Conservation (phyloP, 2,113 vertebrate species). For the Aptenodytes forsteri region DNA sequence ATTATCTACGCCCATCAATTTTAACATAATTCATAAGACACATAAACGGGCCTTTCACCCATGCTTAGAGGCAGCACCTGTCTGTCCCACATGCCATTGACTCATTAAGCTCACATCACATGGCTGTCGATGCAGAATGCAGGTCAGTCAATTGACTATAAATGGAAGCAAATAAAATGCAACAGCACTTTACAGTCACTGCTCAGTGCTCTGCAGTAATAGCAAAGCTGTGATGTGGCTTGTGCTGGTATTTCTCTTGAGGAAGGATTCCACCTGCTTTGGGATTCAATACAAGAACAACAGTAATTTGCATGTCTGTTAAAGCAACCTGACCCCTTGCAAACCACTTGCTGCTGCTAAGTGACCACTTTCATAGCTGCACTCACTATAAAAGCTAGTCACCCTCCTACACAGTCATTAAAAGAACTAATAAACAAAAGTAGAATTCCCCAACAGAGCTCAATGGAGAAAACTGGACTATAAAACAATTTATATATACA, state of each 20-base stretch:
- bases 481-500: not conserved
- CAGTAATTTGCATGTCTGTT: not conserved
- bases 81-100: not conserved
- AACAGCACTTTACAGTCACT: not conserved
- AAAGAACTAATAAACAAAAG: not conserved
- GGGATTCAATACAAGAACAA: not conserved
- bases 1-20: not conserved
- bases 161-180: not conserved
- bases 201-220: not conserved
- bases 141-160: not conserved
- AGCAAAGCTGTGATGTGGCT: not conserved
- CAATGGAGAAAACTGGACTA: not conserved
- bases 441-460: not conserved
- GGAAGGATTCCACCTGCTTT: not conserved
- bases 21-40: not conserved
- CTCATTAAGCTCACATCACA: not conserved
- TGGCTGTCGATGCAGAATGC: not conserved
- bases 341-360: not conserved
- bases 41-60: not conserved
- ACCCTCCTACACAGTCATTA: not conserved
- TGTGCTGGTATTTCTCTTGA: not conserved
- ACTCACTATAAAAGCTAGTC: not conserved
- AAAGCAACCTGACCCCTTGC: not conserved
- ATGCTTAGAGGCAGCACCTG: not conserved
- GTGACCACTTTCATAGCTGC: not conserved